Conservation (phyloP, 2,113 vertebrate species). For the Patagioenas fasciata region DNA sequence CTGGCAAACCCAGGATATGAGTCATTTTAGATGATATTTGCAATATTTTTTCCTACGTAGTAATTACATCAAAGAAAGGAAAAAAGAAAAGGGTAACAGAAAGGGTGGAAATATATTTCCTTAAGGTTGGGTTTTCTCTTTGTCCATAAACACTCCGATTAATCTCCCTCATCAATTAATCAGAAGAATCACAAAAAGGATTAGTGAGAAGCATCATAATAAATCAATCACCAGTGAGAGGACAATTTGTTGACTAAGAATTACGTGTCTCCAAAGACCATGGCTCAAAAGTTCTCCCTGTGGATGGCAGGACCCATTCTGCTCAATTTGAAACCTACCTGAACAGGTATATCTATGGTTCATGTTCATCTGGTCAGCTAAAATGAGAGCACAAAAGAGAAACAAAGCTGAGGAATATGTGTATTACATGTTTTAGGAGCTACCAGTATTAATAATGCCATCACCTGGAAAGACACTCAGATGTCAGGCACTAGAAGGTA, state of each 20-base stretch:
- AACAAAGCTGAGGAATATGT: background rate
- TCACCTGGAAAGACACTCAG: background rate
- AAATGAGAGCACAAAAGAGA: background rate
- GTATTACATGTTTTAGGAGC: background rate
- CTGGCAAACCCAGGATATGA: constrained; percentile 70
- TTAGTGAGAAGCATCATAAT: constrained; percentile 6
- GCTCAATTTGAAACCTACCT: background rate
- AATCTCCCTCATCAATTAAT: constrained; percentile 12
- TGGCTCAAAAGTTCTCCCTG: constrained; percentile 1
- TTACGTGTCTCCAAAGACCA: constrained; percentile 9
- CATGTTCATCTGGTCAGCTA: accelerated
- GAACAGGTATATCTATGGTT: background rate
- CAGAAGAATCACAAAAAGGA: constrained; percentile 31
- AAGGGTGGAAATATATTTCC: constrained; percentile 13
- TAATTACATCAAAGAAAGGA: background rate
- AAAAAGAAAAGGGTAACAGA: background rate
- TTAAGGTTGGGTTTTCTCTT: constrained; percentile 36
- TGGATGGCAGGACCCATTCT: background rate
- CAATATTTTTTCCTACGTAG: constrained; percentile 52
- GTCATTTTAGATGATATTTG: constrained; percentile 53
- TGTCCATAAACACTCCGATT: background rate
- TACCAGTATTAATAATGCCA: background rate
- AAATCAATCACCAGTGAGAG: constrained; percentile 21
- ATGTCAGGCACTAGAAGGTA: constrained; percentile 50
- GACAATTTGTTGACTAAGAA: constrained; percentile 50